phyloP scores from a whole-genome alignment of 2,888 invertebrate species.

The Melitaea athalia region DNA sequence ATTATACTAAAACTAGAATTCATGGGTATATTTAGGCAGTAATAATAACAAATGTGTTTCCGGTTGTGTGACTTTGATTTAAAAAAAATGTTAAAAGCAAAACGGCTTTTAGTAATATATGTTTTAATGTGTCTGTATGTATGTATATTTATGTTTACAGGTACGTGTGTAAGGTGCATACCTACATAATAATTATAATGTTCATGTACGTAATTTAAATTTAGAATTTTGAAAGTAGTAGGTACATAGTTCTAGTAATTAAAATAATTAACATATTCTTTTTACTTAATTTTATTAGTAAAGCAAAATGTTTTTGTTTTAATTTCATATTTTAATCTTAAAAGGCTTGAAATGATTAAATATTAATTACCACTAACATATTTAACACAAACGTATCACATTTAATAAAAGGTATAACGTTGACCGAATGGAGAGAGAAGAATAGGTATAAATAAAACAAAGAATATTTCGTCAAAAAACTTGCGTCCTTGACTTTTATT shows the following conservation, averaged over 20 bases:
- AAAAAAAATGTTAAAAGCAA: neutral
- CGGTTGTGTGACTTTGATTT: neutral
- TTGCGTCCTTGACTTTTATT: neutral
- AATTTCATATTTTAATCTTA: neutral
- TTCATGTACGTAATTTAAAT: too few relatives aligned
- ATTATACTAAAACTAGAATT: neutral
- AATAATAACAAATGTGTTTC: neutral
- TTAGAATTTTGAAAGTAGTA: too few relatives aligned
- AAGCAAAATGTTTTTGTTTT: too few relatives aligned
- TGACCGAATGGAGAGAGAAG: neutral
- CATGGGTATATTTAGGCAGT: slow-evolving; percentile 1
- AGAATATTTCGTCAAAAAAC: neutral
- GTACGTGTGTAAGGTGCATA: too few relatives aligned
- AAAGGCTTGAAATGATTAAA: neutral
- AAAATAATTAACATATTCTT: too few relatives aligned
- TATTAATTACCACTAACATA: neutral
- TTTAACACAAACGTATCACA: neutral
- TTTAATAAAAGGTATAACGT: neutral
- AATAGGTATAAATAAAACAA: neutral
- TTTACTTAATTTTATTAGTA: too few relatives aligned
- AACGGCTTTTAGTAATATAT: too few relatives aligned
- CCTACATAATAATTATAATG: too few relatives aligned
- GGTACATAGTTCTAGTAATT: too few relatives aligned
- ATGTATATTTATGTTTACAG: too few relatives aligned
- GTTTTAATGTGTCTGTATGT: too few relatives aligned